Evolutionary conservation across 2,888 invertebrate genomes (phyloP).

Genomic region (Gerris lacustris): DNA sequence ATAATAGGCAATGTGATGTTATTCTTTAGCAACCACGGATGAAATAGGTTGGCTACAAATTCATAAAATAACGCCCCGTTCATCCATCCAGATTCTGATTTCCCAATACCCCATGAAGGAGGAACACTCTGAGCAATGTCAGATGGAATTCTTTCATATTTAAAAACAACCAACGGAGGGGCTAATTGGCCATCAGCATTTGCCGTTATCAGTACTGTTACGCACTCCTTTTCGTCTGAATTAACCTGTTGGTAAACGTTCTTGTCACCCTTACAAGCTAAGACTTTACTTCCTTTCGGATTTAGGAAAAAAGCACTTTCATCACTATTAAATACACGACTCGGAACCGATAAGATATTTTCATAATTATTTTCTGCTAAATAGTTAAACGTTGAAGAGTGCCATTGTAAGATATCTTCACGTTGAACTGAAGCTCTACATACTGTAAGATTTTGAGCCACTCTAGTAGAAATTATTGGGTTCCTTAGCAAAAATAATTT

Average conservation of each 20-base stretch:
- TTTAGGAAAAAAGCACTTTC: constrained; percentile 27
- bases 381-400: constrained; percentile 19
- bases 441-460: constrained; percentile 24
- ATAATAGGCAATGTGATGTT: constrained; percentile 34
- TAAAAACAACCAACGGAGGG: constrained; percentile 26
- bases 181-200: constrained; percentile 31
- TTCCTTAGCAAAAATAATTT: constrained; percentile 23
- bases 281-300: constrained; percentile 26
- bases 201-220: constrained; percentile 30
- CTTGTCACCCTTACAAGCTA: constrained; percentile 30
- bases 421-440: constrained; percentile 22
- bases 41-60: constrained; percentile 36
- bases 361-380: constrained; percentile 21
- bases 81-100: constrained; percentile 39
- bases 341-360: constrained; percentile 22
- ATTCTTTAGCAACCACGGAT: constrained; percentile 34
- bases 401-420: constrained; percentile 23
- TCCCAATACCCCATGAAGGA: constrained; percentile 35
- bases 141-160: constrained; percentile 26
- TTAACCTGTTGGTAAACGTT: constrained; percentile 30
- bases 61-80: constrained; percentile 36
- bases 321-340: constrained; percentile 27
- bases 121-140: constrained; percentile 26
- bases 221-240: constrained; percentile 30
- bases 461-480: constrained; percentile 21